A percentile compares a stretch with the other conserved stretches of the same genome.
phyloP scores from a whole-genome alignment of 1,140 invertebrate genomes.

The Aphidius ervi region DNA sequence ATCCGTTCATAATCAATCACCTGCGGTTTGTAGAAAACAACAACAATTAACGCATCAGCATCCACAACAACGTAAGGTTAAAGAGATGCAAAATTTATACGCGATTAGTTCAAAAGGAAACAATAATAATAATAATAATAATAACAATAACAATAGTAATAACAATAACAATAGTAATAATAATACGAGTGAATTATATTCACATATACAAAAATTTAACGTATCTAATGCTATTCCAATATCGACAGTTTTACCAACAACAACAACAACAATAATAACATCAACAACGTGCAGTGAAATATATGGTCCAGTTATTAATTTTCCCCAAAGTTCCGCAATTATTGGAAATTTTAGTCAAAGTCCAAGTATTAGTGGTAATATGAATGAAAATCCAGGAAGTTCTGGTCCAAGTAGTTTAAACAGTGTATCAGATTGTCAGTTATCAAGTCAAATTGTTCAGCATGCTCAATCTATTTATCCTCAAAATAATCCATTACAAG shows the following conservation, averaged over 20 bases:
- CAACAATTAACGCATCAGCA: neutral
- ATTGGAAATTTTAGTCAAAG: constrained; percentile 47
- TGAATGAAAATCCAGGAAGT: constrained; percentile 35
- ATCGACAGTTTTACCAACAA: constrained; percentile 32
- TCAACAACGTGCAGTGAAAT: constrained; percentile 37
- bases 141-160: constrained; percentile 25
- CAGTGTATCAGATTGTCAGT: constrained; percentile 13
- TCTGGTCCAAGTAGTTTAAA: constrained; percentile 37
- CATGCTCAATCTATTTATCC: constrained; percentile 15
- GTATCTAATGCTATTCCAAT: constrained; percentile 23
- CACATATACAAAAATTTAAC: no score
- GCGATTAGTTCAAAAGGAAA: constrained; percentile 38
- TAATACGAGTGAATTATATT: no score
- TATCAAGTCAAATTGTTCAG: constrained; percentile 11
- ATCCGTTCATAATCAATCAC: constrained; percentile 36
- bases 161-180: constrained; percentile 19
- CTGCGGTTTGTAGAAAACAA: constrained; percentile 30
- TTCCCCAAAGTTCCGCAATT: constrained; percentile 48
- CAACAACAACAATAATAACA: constrained; percentile 16
- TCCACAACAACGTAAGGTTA: constrained; percentile 38
- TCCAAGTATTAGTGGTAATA: constrained; percentile 36
- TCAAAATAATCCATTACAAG: constrained; percentile 22
- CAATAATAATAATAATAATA: constrained; percentile 35
- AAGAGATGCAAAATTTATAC: constrained; percentile 47
- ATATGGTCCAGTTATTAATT: constrained; percentile 48